phyloP scores from a whole-genome alignment of 2,888 invertebrate species.

The Lasioglossum zephyrum region DNA sequence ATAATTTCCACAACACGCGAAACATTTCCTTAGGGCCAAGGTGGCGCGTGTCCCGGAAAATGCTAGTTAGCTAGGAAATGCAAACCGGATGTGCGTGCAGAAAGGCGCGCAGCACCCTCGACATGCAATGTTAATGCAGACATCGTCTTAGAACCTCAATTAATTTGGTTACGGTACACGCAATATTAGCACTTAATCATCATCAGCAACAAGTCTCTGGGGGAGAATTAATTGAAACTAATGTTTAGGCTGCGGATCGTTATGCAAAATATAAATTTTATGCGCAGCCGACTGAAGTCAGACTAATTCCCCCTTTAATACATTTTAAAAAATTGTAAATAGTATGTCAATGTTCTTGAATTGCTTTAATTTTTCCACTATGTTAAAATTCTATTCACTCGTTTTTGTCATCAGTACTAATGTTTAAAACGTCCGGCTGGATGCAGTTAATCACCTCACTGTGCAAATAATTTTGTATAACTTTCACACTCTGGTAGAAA shows the following conservation, averaged over 20 bases:
- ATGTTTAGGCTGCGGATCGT: background rate
- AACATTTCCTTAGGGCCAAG: slow-evolving; percentile 63
- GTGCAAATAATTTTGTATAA: no score
- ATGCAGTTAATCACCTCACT: no score
- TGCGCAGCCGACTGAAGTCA: background rate
- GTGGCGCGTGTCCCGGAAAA: slow-evolving; percentile 75
- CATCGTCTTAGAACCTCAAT: slow-evolving; percentile 48
- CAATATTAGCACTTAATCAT: slow-evolving; percentile 44
- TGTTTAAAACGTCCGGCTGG: background rate
- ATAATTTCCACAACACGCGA: slow-evolving; percentile 58
- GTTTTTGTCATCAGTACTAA: background rate
- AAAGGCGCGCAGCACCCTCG: slow-evolving; percentile 56
- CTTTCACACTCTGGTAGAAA: background rate
- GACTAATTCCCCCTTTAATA: background rate
- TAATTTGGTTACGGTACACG: slow-evolving; percentile 63
- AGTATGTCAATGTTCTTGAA: background rate
- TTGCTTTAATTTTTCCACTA: background rate
- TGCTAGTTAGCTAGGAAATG: slow-evolving; percentile 73
- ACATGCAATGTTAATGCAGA: slow-evolving; percentile 65
- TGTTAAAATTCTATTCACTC: background rate
- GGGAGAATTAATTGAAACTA: background rate
- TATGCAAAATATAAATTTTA: background rate
- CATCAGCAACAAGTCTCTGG: slow-evolving; percentile 35
- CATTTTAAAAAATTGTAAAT: background rate
- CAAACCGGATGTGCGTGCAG: slow-evolving; percentile 79